Conservation (phyloP, 92 coral and sea anemone species). For the Parazoanthus swiftii region DNA sequence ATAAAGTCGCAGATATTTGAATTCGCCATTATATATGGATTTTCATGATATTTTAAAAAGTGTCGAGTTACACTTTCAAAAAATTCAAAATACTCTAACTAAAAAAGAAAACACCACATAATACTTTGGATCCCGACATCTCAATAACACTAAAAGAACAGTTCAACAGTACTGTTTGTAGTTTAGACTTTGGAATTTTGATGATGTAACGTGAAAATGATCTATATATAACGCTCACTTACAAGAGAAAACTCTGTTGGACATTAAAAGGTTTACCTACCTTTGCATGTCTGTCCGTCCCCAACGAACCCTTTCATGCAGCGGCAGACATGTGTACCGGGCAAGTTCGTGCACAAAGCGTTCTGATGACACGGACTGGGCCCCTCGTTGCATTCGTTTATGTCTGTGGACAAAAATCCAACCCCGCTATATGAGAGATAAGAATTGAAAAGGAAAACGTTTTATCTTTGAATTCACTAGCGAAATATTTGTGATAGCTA, state of each 20-base stretch:
- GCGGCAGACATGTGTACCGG: slow-evolving; percentile 55
- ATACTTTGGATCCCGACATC: no score
- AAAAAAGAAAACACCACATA: no score
- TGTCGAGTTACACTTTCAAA: no score
- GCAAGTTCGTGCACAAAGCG: slow-evolving; percentile 56
- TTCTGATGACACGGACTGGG: slow-evolving; percentile 41
- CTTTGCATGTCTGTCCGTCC: slow-evolving; percentile 53
- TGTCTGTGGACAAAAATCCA: slow-evolving; percentile 38
- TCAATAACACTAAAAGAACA: no score
- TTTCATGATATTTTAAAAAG: no score
- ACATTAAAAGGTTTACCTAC: neutral
- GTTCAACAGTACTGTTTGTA: no score
- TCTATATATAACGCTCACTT: neutral
- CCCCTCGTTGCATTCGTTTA: slow-evolving; percentile 49
- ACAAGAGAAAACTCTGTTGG: neutral
- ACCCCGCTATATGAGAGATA: neutral
- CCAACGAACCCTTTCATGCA: slow-evolving; percentile 59
- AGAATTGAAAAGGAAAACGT: neutral
- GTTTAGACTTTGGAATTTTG: no score
- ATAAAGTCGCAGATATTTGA: no score
- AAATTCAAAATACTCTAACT: no score
- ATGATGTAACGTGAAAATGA: no score
- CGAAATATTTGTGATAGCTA: neutral
- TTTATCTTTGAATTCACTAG: no score
- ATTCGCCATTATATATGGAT: no score